Evolutionary conservation across 2,113 vertebrate species (phyloP).

Genomic region (Pantherophis guttatus): DNA sequence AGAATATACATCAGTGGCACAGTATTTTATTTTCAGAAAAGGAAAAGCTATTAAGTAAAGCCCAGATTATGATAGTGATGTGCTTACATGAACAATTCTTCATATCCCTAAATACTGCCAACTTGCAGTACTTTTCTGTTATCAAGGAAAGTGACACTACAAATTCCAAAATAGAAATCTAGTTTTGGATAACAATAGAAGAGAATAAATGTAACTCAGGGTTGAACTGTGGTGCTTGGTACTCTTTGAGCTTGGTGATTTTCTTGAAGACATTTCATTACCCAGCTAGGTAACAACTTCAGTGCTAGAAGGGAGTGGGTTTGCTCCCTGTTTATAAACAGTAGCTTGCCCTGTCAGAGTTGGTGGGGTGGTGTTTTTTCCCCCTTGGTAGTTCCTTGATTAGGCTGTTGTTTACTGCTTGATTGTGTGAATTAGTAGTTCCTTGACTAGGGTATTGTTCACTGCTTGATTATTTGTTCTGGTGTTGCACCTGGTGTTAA

Average conservation of each 20-base stretch:
- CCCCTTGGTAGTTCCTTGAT: not conserved
- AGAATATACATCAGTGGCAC: not conserved
- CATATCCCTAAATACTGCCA: slow-evolving; percentile 53
- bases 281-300: not conserved
- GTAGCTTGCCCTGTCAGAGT: not conserved
- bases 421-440: not conserved
- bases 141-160: slow-evolving; percentile 52
- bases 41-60: slow-evolving; percentile 63
- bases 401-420: not conserved
- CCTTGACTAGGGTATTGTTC: not conserved
- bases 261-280: not conserved
- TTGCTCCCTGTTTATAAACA: not conserved
- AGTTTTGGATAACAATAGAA: slow-evolving; percentile 13
- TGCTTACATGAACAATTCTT: slow-evolving; percentile 52
- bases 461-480: not conserved
- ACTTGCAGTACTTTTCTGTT: slow-evolving; percentile 36
- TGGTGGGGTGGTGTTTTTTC: not conserved
- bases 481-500: not conserved
- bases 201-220: not conserved
- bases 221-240: not conserved
- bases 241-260: not conserved
- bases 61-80: slow-evolving; percentile 62
- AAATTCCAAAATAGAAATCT: slow-evolving; percentile 42
- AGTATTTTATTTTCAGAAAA: slow-evolving; percentile 40
- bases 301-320: not conserved